phyloP scores from a whole-genome alignment of 2,113 vertebrate genomes.

The Hiodon alosoides region DNA sequence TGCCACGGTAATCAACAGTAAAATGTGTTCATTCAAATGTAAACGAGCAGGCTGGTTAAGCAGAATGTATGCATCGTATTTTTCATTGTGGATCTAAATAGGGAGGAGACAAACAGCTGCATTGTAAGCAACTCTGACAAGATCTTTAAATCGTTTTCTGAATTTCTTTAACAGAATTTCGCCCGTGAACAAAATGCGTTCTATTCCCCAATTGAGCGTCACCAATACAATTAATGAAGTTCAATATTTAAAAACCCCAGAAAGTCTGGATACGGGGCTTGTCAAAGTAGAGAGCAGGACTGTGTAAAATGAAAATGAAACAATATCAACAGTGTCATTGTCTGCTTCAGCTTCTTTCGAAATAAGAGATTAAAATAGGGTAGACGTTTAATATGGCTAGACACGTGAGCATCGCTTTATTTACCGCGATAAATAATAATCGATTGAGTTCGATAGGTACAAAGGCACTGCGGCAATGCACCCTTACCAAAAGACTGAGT shows the following conservation, averaged over 20 bases:
- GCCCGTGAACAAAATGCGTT: no score
- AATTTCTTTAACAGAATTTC: no score
- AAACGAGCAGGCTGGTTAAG: background rate
- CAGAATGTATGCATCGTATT: background rate
- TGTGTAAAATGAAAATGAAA: slow-evolving; percentile 10
- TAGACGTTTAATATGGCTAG: no score
- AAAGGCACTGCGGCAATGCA: slow-evolving; percentile 46
- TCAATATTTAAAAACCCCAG: no score
- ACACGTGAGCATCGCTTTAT: background rate
- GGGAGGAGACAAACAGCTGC: background rate
- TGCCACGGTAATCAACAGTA: background rate
- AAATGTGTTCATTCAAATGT: background rate
- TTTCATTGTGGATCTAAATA: background rate
- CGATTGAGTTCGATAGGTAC: background rate
- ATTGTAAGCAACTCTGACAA: background rate
- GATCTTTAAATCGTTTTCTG: background rate
- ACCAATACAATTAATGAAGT: no score
- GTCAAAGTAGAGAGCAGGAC: background rate
- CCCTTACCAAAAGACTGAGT: slow-evolving; percentile 74
- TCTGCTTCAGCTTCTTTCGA: background rate
- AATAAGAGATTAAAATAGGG: no score
- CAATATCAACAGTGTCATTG: background rate
- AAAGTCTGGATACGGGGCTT: no score
- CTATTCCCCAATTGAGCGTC: no score
- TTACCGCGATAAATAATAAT: background rate